phyloP scores from a whole-genome alignment of 1,140 invertebrate species.

The Colletes gigas region DNA sequence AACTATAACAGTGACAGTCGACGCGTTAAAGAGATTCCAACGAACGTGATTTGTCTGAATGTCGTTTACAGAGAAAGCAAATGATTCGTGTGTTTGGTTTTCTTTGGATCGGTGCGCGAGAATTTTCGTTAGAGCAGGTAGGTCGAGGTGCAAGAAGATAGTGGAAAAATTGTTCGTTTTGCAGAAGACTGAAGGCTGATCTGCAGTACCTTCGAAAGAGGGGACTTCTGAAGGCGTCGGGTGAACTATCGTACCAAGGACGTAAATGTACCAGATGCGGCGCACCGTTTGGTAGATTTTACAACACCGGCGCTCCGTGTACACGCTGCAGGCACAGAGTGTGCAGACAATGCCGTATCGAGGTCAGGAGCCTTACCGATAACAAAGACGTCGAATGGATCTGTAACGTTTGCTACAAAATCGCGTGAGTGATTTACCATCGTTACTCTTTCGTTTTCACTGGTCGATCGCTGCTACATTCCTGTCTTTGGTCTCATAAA shows the following conservation, averaged over 20 bases:
- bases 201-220: constrained; percentile 83
- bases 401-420: constrained; percentile 88
- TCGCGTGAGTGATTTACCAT: constrained; percentile 83
- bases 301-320: constrained; percentile 88
- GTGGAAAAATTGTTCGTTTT: constrained; percentile 55
- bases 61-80: constrained; percentile 4
- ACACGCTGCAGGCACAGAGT: constrained; percentile 86
- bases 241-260: constrained; percentile 79
- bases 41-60: neutral
- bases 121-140: neutral
- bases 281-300: constrained; percentile 86
- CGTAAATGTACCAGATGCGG: constrained; percentile 87
- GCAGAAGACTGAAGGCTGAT: constrained; percentile 85
- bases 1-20: neutral
- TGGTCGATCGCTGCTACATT: too few species aligned
- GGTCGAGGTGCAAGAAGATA: neutral
- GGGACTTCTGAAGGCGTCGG: constrained; percentile 81
- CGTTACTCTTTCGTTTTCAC: constrained; percentile 14
- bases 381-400: constrained; percentile 85
- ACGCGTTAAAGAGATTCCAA: neutral
- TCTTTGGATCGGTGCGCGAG: neutral
- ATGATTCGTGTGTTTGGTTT: neutral
- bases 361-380: constrained; percentile 77
- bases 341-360: constrained; percentile 87
- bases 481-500: too few species aligned